These are phyloP conservation scores for Liodrosophila aerea DNA, from an alignment of 2,888 invertebrate genomes.

Conservation along the genomic window DNA sequence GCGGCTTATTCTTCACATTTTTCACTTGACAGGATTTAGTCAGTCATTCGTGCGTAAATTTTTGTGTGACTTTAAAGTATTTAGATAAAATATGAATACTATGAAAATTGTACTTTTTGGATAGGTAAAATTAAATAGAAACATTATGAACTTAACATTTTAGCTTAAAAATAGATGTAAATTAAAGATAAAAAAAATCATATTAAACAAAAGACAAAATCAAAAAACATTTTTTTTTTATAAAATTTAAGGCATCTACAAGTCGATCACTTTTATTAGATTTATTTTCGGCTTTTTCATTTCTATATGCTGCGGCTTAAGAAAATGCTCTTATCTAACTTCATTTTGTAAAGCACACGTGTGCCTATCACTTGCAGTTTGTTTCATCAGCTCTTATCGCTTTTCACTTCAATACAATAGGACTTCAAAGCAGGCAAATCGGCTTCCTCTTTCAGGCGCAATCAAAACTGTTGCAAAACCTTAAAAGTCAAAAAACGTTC, in stretches of 20 bases:
- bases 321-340: constrained; percentile 3
- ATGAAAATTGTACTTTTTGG: too few species aligned
- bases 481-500: constrained; percentile 4
- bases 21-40: constrained; percentile 24
- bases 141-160: too few species aligned
- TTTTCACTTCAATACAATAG: constrained; percentile 9
- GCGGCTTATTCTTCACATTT: constrained; percentile 11
- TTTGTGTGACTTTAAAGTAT: constrained; percentile 1
- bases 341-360: constrained; percentile 10
- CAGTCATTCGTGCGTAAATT: constrained; percentile 19
- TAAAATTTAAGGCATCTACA: too few species aligned
- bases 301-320: background rate
- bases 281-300: too few species aligned
- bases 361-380: constrained; percentile 14
- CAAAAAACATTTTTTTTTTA: too few species aligned
- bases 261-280: too few species aligned
- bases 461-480: constrained; percentile 19
- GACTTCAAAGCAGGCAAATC: constrained; percentile 9
- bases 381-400: constrained; percentile 12
- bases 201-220: too few species aligned
- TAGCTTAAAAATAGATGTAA: too few species aligned
- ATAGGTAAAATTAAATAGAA: too few species aligned
- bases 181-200: too few species aligned
- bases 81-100: too few species aligned
- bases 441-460: constrained; percentile 10